Conservation (phyloP, 2,797 vertebrate species). For the Vireo griseus region DNA sequence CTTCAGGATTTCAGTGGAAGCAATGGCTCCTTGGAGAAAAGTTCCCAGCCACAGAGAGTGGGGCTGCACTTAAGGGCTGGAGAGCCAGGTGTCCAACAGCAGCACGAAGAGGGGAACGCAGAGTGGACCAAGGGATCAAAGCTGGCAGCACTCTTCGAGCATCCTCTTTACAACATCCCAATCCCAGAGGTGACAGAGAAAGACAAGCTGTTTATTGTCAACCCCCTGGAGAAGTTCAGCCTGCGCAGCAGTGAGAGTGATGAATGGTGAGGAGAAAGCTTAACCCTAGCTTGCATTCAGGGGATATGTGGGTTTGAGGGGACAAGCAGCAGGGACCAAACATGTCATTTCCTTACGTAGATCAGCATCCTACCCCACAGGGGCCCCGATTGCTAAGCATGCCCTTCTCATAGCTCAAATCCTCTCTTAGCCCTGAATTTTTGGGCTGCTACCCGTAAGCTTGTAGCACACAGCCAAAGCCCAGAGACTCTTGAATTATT, state of each 20-base stretch:
- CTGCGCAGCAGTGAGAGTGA: slow-evolving; percentile 61
- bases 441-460: neutral
- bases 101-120: accelerated
- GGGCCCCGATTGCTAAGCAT: neutral
- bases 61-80: neutral
- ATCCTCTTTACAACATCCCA: slow-evolving; percentile 77
- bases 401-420: neutral
- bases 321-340: neutral
- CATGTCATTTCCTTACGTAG: accelerated
- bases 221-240: slow-evolving; percentile 66
- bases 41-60: neutral
- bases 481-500: neutral
- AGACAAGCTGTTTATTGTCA: slow-evolving; percentile 79
- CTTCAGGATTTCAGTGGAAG: slow-evolving; percentile 60
- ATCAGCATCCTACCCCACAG: neutral
- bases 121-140: slow-evolving; percentile 24
- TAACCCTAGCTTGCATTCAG: neutral
- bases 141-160: slow-evolving; percentile 76
- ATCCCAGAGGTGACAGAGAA: slow-evolving; percentile 61
- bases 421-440: neutral
- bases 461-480: neutral
- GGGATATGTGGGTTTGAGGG: neutral
- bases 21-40: slow-evolving; percentile 37
- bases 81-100: neutral
- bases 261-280: slow-evolving; percentile 74